Conservation (phyloP, 2,797 vertebrate genomes). For the Lindbergichthys nudifrons region DNA sequence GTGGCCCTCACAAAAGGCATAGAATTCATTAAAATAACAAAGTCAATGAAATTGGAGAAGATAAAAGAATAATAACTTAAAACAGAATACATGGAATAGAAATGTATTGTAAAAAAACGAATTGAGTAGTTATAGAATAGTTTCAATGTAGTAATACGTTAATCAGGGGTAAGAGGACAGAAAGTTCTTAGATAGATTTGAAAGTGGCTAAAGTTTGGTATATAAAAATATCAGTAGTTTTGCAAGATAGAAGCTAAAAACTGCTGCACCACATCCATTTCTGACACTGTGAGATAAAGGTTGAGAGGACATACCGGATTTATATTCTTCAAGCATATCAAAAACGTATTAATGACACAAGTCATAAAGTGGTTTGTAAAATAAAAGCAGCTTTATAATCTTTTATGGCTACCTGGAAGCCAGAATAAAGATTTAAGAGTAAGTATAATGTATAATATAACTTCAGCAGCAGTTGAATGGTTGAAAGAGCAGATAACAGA, state of each 20-base stretch:
- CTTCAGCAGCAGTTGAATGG: not conserved
- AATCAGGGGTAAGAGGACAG: not conserved
- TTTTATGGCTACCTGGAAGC: not conserved
- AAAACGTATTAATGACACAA: slow-evolving; percentile 13
- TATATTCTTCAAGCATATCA: slow-evolving; percentile 5
- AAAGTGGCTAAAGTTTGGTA: not conserved
- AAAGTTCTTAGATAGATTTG: not conserved
- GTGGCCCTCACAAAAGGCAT: not conserved
- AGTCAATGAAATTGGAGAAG: not conserved
- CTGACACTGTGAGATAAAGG: slow-evolving; percentile 1
- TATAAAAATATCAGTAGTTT: not conserved
- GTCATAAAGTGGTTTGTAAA: slow-evolving; percentile 7
- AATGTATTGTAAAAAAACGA: not conserved
- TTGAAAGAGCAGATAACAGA: not conserved
- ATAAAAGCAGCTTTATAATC: slow-evolving; percentile 6
- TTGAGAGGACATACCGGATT: not conserved
- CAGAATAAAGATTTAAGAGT: not conserved
- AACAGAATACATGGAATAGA: not conserved
- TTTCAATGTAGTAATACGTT: not conserved
- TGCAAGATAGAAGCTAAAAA: slow-evolving; percentile 2
- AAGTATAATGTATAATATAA: not conserved
- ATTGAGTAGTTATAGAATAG: not conserved
- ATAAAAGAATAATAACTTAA: not conserved
- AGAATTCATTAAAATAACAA: not conserved
- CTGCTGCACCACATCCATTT: slow-evolving; percentile 10